A percentile compares a stretch with the other conserved stretches of the same genome.
Conservation (phyloP, 2,797 vertebrate species). For the Brachyrhaphis roseni region DNA sequence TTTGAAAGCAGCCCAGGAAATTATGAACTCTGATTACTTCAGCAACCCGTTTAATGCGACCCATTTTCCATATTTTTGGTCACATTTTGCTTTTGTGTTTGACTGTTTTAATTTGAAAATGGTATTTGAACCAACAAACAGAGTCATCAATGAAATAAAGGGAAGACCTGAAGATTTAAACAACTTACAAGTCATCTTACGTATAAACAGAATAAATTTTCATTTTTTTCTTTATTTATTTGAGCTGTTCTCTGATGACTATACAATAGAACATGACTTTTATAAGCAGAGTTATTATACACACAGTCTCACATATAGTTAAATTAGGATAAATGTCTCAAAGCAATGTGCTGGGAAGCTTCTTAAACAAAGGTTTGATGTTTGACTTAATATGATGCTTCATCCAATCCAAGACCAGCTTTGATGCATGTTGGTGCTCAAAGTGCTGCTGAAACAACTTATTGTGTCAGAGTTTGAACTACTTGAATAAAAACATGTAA, state of each 20-base stretch:
- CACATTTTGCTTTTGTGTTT: background rate
- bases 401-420: no score
- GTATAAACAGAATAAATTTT: background rate
- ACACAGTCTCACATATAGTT: background rate
- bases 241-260: background rate
- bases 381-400: no score
- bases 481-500: no score
- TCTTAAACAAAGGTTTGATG: no score
- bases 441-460: no score
- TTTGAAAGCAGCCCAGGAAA: background rate
- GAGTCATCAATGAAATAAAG: background rate
- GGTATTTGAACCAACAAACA: background rate
- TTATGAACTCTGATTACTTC: conserved; percentile 3
- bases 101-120: background rate
- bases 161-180: background rate
- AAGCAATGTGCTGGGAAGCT: background rate
- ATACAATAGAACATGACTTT: background rate
- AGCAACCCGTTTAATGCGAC: background rate
- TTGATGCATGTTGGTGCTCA: no score
- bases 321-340: background rate
- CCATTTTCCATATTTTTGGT: background rate
- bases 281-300: background rate
- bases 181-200: background rate
- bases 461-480: no score
- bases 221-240: background rate